Conservation (phyloP, 2,888 invertebrate species). For the Noctua janthe region DNA sequence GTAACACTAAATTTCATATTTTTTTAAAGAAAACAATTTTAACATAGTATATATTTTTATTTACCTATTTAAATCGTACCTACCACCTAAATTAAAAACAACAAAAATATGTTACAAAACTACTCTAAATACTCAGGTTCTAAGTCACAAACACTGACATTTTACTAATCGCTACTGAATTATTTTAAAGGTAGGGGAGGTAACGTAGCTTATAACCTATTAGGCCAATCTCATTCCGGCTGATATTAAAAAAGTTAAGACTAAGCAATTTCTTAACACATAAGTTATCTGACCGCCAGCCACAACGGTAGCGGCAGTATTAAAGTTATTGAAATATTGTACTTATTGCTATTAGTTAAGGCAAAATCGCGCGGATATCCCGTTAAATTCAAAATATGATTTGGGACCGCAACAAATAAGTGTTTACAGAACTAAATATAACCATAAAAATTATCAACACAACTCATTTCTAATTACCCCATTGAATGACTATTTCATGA, state of each 20-base stretch:
- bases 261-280: neutral
- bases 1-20: neutral
- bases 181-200: slow-evolving; percentile 10
- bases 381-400: neutral
- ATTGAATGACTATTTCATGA: neutral
- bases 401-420: neutral
- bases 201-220: neutral
- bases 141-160: slow-evolving; percentile 25
- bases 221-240: neutral
- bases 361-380: neutral
- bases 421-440: neutral
- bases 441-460: neutral
- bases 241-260: neutral
- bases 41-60: slow-evolving; percentile 6
- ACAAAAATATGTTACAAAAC: slow-evolving; percentile 39
- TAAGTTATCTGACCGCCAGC: neutral
- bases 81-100: slow-evolving; percentile 33
- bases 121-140: slow-evolving; percentile 24
- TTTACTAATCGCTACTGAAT: slow-evolving; percentile 17
- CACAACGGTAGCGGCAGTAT: neutral
- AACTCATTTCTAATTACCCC: neutral
- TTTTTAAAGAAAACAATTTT: slow-evolving; percentile 3
- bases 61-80: slow-evolving; percentile 28
- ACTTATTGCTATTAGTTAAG: neutral
- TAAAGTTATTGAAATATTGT: neutral